Evolutionary conservation across 2,113 vertebrate genomes (phyloP).

Genomic region (Albula goreensis): DNA sequence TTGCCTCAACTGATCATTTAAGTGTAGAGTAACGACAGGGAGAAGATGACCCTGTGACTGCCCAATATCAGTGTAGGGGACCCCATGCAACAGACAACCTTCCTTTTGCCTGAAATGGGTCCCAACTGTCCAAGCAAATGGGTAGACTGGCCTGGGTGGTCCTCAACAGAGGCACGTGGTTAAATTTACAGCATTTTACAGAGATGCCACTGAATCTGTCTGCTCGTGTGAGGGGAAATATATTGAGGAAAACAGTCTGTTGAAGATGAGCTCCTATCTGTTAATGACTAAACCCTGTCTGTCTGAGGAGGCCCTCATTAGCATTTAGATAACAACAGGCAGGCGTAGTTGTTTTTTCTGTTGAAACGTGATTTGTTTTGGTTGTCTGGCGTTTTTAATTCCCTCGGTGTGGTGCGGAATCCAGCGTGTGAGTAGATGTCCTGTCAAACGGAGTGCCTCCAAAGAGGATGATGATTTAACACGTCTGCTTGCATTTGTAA

Average conservation of each 20-base stretch:
- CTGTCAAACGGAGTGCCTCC: background rate
- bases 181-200: background rate
- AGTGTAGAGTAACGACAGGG: background rate
- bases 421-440: background rate
- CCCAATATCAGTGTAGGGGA: background rate
- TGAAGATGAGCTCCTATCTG: background rate
- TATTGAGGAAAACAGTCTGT: background rate
- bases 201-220: background rate
- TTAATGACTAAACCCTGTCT: background rate
- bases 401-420: background rate
- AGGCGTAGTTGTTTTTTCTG: background rate
- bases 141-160: background rate
- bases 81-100: background rate
- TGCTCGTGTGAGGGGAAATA: background rate
- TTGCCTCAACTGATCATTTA: background rate
- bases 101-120: background rate
- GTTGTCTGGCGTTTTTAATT: background rate
- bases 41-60: background rate
- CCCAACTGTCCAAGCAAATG: background rate
- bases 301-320: conserved; percentile 2
- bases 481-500: background rate
- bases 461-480: background rate
- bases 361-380: conserved; percentile 2
- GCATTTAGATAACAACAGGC: conserved; percentile 3
- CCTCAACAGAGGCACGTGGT: background rate